Base-by-base conservation (phyloP, 1,140 invertebrate species). In the Atta texana region DNA sequence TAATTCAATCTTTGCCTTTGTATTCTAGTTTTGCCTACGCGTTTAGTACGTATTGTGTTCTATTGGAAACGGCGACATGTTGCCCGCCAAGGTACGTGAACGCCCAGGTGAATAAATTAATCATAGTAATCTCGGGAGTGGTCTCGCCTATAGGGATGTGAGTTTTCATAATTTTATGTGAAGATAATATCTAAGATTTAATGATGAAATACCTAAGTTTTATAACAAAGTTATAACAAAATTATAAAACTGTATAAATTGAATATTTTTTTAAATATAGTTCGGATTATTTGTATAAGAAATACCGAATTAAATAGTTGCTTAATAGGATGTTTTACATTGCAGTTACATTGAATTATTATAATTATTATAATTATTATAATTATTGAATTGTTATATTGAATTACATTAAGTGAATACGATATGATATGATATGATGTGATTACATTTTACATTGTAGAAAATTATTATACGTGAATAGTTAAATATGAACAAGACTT, bases 1-100 rank as follows among this genome's bases (percentile, higher is more conserved):
- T 93, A 93, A 92, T 93, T 92, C 92, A 90, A 86, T 91, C 87
- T 90, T 92, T 92, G 81, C 68, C 71, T 88, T 85, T 68, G 68
- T 81, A 87, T 49, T 69, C 86, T 91, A 88, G 91, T 93, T 90
- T 72, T 72, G 75, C 78, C 72, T 89, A 61, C 85, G 75, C 86
- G 78, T 88, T 77, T 72, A 28, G 55, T 59, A 76, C 84, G 72
- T 66, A 78, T 16, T 66, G 57, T 57, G 80, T 4, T 5, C 24
- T 14, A 31, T 14, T 84, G 5, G 18, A 85, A 87, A 85, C 64
- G 44, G 57, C 80, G 72, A 89, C 77, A 93, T 92, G 92, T 49
- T 89, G 59, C 12, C 78, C 49, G 49, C 49, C 12, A 92, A 92
- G 92, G 92, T 92, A 91, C 78, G 84, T 88, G 49, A 24, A 21